phyloP scores from a whole-genome alignment of 2,797 vertebrate genomes.

The Microhierax caerulescens region DNA sequence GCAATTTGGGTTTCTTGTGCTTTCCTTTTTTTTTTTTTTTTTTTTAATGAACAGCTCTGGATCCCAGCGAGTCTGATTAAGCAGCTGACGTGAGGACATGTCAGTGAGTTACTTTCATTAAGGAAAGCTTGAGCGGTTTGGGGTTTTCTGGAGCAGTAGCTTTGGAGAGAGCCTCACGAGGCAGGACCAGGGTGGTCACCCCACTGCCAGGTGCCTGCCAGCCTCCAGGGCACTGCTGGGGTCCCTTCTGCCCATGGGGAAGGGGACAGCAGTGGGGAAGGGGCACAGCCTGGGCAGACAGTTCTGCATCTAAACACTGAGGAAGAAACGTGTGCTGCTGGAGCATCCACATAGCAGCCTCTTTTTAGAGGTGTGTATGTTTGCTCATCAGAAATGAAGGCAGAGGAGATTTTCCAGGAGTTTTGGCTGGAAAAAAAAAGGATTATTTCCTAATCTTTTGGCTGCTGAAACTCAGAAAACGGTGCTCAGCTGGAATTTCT shows the following conservation, averaged over 20 bases:
- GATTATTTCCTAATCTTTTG: not conserved
- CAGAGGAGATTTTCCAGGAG: not conserved
- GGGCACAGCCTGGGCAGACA: not conserved
- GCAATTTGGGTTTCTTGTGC: not conserved
- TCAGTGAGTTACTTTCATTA: not conserved
- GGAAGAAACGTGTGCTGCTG: not conserved
- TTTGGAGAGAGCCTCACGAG: not conserved
- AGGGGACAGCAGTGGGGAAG: not conserved
- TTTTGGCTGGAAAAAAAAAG: not conserved
- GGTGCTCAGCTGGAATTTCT: not conserved
- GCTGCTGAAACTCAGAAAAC: not conserved
- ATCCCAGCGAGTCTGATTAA: not conserved
- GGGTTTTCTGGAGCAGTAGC: not conserved
- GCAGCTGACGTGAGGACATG: not conserved
- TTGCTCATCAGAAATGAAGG: not conserved
- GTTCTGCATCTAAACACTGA: not conserved
- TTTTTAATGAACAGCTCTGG: not conserved
- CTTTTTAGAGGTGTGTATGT: not conserved
- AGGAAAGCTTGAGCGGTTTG: accelerated
- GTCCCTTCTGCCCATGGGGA: accelerated
- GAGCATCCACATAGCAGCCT: not conserved
- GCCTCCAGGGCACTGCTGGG: not conserved
- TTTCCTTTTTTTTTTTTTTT: not conserved
- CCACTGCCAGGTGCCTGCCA: not conserved
- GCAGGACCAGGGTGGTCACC: not conserved